Evolutionary conservation across 2,797 vertebrate species (phyloP), one percentile per base, ranked within the genome.

Genomic region (Microtus californicus): DNA sequence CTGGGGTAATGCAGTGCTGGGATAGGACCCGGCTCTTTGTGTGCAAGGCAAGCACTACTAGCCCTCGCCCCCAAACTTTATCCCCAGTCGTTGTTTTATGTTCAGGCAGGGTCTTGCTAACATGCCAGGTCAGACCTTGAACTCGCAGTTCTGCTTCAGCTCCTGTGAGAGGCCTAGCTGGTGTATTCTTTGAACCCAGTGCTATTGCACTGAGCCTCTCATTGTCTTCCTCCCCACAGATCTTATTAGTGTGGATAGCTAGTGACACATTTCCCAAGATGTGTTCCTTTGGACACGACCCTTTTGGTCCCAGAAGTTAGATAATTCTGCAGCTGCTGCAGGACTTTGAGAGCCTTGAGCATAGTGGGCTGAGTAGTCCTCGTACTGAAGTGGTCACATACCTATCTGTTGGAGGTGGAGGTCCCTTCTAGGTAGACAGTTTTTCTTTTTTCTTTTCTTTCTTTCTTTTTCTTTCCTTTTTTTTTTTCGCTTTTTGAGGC

Each of bases 321-420:
- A 9, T 56, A n/a, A n/a, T 56, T 80, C 48, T 10, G 11, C 29
- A 67, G 12, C 25, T 51, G 69, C 51, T 34, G 19, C 2, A 21
- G 69, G 74, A 54, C 79, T 89, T 45, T 87, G 63, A 73, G 86
- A 89, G 7, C 1, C 37, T 40, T 40, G 61, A 65, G 37, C 76
- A 0, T 6, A 0, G 2, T 1, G 56, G 34, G 13, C 13, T 51
- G 80, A 56, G 51, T 45, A 34, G 56, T 73, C 31, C 61, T 45
- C 25, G 12, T 23, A 2, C 43, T 56, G 6, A 2, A 6, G 27
- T 74, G 31, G 27, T 54, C 69, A 1, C 0, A 0, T 1, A 78
- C 43, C 1, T 37, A 1, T 40, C 77, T 88, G 27, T 29, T 73
- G 56, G 56, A 59, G 48, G 7, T 8, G 1, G 56, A 13, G 8